Evolutionary conservation across 1,140 invertebrate species (phyloP), one percentile per base, ranked within the genome.

Genomic region (Prorops nasuta): DNA sequence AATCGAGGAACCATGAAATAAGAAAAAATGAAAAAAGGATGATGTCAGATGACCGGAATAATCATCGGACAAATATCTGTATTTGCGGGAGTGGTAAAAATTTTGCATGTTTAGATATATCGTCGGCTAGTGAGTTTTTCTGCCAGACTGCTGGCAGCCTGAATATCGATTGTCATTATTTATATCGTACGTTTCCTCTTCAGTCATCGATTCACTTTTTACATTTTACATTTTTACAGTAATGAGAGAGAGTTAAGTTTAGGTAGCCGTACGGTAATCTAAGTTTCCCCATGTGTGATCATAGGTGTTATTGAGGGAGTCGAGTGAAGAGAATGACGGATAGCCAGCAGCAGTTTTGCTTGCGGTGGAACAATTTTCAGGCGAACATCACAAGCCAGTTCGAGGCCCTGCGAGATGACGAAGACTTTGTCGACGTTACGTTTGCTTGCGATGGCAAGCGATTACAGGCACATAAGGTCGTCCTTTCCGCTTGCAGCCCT

Each of bases 361-460:
- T 93, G 76, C 85, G 89, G 82, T 94, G 91, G 91, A 92, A 92
- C 83, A 92, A 92, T 81, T 92, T 92, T 84, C 89, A 91, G 79
- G 87, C 87, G 56, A 93, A 91, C 78, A 89, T 92, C 76, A 87
- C 86, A 66, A 86, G 85, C 72, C 86, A 88, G 78, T 86, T 90
- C 78, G 87, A 88, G 77, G 83, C 84, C 64, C 78, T 90, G 64
- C 80, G 86, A 69, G 85, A 85, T 81, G 86, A 88, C 80, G 86
- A 88, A 80, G 86, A 89, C 77, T 86, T 89, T 73, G 87, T 90
- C 63, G 89, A 91, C 80, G 88, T 91, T 68, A 90, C 88, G 54
- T 83, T 91, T 67, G 87, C 87, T 59, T 89, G 88, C 73, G 88
- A 89, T 63, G 87, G 86, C 58, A 84, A 85, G 71, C 81, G 85